phyloP scores from a whole-genome alignment of 2,888 invertebrate species.

The Meteorus cinctellus region DNA sequence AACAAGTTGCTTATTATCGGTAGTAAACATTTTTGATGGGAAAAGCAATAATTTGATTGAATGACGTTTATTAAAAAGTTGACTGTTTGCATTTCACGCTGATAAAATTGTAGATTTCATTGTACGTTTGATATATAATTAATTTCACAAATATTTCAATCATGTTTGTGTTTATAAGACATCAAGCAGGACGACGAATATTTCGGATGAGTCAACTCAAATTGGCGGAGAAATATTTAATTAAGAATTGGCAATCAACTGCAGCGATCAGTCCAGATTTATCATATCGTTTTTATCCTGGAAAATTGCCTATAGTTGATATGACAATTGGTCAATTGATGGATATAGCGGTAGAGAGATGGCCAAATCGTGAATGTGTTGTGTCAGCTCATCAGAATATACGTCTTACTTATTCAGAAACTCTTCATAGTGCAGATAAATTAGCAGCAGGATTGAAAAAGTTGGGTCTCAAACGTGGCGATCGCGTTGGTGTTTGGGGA shows the following conservation, averaged over 20 bases:
- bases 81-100: too few relatives aligned
- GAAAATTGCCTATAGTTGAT: constrained; percentile 74
- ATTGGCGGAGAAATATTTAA: neutral
- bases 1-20: too few relatives aligned
- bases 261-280: constrained; percentile 39
- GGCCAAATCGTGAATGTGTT: constrained; percentile 77
- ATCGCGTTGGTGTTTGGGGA: constrained; percentile 86
- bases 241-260: neutral
- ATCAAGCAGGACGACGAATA: neutral
- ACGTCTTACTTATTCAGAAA: constrained; percentile 75
- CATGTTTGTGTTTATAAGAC: neutral
- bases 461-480: constrained; percentile 82
- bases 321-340: constrained; percentile 78
- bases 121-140: neutral
- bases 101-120: neutral
- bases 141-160: neutral
- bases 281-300: constrained; percentile 75
- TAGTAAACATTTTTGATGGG: neutral
- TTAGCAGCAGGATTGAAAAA: constrained; percentile 83
- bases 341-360: constrained; percentile 75
- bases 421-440: constrained; percentile 79
- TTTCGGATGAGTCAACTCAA: neutral
- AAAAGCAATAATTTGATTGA: neutral
- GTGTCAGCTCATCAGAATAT: constrained; percentile 76
- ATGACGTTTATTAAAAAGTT: too few relatives aligned